These are phyloP conservation scores for Amblyraja radiata DNA, from an alignment of 2,797 vertebrate genomes.

Conservation along the genomic window DNA sequence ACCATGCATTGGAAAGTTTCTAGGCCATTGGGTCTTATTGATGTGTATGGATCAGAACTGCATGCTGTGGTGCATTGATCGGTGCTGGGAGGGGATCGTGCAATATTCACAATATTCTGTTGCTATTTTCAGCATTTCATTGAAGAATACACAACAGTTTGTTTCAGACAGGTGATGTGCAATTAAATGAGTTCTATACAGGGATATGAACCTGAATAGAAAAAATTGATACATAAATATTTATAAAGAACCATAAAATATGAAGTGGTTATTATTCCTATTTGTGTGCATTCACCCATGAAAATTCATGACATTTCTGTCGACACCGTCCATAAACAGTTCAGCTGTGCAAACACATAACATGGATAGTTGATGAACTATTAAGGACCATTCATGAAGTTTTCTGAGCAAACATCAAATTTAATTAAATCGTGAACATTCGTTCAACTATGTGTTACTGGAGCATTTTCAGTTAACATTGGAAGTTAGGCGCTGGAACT, in stretches of 20 bases:
- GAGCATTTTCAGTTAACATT: background rate
- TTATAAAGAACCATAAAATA: background rate
- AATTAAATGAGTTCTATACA: background rate
- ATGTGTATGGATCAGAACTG: background rate
- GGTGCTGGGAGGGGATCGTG: background rate
- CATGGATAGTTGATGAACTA: constrained; percentile 3
- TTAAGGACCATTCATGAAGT: background rate
- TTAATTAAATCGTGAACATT: constrained; percentile 16
- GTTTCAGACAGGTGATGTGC: background rate
- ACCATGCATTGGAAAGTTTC: no score
- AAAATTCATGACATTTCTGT: constrained; percentile 17
- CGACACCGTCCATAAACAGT: background rate
- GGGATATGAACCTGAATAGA: background rate
- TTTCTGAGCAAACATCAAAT: constrained; percentile 14
- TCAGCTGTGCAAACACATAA: constrained; percentile 2
- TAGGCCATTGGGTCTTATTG: background rate
- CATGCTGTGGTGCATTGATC: background rate
- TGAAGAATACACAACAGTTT: background rate
- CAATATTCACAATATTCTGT: background rate
- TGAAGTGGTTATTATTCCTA: background rate
- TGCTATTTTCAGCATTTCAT: background rate
- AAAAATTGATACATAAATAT: constrained; percentile 21
- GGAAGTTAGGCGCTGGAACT: background rate
- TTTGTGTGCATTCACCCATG: constrained; percentile 8
- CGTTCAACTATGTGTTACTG: background rate